Evolutionary conservation across 2,113 vertebrate species (phyloP).

Genomic region (Hyperopisus bebe): DNA sequence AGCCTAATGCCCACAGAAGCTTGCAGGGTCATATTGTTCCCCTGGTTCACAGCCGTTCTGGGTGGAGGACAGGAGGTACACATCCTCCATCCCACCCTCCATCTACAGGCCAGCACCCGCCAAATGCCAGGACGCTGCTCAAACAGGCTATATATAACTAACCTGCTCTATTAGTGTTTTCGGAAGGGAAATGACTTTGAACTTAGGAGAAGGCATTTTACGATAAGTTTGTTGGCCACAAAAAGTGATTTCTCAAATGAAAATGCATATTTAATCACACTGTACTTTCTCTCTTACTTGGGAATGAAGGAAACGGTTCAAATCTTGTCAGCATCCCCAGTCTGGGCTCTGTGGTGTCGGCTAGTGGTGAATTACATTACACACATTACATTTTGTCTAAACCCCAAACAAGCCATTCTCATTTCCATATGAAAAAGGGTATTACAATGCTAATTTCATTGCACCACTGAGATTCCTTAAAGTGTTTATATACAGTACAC

Average conservation of each 20-base stretch:
- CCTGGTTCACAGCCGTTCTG: background rate
- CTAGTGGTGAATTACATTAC: background rate
- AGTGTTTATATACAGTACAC: background rate
- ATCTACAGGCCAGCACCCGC: background rate
- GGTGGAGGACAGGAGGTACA: background rate
- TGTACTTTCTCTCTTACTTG: background rate
- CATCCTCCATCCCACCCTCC: background rate
- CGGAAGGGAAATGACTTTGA: background rate
- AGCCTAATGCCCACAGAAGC: background rate
- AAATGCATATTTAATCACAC: background rate
- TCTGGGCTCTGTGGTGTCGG: background rate
- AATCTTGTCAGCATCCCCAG: background rate
- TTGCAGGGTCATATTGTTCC: background rate
- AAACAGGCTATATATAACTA: background rate
- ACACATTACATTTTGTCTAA: background rate
- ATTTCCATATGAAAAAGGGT: background rate
- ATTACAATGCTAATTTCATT: background rate
- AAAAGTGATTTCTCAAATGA: background rate
- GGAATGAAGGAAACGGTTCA: background rate
- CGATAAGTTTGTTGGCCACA: background rate
- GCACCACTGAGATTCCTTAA: background rate
- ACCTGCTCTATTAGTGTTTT: background rate
- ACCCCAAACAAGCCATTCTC: background rate
- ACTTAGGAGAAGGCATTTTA: background rate
- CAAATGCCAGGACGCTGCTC: background rate